These are phyloP conservation scores for Dynastes grantii DNA, from an alignment of 2,888 invertebrate genomes.

Conservation along the genomic window DNA sequence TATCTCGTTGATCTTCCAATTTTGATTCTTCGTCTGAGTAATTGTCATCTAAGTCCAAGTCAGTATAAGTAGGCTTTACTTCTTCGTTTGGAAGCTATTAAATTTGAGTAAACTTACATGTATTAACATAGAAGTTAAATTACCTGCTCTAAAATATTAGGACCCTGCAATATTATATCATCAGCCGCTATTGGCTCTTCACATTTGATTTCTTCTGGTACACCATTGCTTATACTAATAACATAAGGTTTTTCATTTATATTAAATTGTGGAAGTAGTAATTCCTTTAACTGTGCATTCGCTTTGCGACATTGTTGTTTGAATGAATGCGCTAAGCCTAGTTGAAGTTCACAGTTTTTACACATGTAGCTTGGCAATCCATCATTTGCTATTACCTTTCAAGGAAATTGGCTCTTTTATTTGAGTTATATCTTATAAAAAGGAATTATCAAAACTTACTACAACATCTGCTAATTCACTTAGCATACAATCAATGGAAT, in stretches of 20 bases:
- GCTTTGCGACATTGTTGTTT: conserved; percentile 64
- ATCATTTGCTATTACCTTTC: conserved; percentile 62
- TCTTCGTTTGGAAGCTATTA: conserved; percentile 8
- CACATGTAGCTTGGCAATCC: conserved; percentile 65
- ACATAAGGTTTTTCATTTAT: conserved; percentile 32
- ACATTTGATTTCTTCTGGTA: not conserved
- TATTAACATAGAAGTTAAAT: not conserved
- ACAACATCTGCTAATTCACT: conserved; percentile 59
- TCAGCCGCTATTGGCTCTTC: not conserved
- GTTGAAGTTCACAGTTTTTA: conserved; percentile 61
- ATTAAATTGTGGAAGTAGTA: conserved; percentile 42
- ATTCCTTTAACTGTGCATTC: conserved; percentile 61
- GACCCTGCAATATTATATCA: not conserved
- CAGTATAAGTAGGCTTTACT: conserved; percentile 20
- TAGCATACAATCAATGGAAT: conserved; percentile 60
- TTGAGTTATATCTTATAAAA: conserved; percentile 10
- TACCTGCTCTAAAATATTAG: conserved; percentile 11
- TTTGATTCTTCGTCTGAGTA: conserved; percentile 27
- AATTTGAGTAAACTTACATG: not conserved
- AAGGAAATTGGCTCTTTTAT: conserved; percentile 47
- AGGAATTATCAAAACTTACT: conserved; percentile 55
- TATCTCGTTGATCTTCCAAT: conserved; percentile 42
- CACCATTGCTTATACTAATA: conserved; percentile 23
- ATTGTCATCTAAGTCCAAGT: conserved; percentile 29
- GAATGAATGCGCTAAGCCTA: conserved; percentile 64